Base-by-base conservation (phyloP, 2,888 invertebrate species). In the Rosalia funebris region DNA sequence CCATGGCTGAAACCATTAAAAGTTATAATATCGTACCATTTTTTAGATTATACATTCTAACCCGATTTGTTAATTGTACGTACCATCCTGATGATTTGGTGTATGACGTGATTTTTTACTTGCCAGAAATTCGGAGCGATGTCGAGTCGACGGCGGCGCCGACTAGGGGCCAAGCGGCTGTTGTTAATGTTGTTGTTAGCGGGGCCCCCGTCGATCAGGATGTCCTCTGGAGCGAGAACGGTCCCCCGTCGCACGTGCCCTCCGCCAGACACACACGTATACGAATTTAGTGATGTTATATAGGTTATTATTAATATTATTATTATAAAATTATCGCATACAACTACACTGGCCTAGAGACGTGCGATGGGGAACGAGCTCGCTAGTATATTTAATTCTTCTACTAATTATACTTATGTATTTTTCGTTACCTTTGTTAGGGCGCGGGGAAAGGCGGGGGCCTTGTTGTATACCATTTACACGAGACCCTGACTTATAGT, bases 241-340 rank as follows among this genome's bases (percentile, higher is more conserved):
- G 57, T 57, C 56, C 57, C 16, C 55, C 46, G 59, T 56, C 50
- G 41, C 57, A 48, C 60, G 58, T 56, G 20, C 60, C 59, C 52
- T 45, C 41, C 56, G 59, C 52, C 59, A 46, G 60, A 63, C 59
- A 75, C 72, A 73, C 71, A 75, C 70, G 78, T 79, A 78, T 78
- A 78, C 78, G 78, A 78, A 68, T 74, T 74, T 76, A 76, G 77
- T 78, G 77, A 78, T 77, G 77, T 75, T 77, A 72, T 69, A 72
- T 76, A 77, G 74, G 72, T 69, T 75, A 74, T 74, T 74, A 68
- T 69, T 65, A 70, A 68, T 68, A 66, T 71, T 65, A 71, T 71
- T 70, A 70, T 70, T 63, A 64, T 70, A 69, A 69, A 69, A 69
- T 68, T 66, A 62, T 71, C 69, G 68, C 50, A 68, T 68, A 63